A percentile compares a stretch with the other conserved stretches of the same genome.
phyloP scores from a whole-genome alignment of 2,888 invertebrate species.

The Agriopis marginaria region DNA sequence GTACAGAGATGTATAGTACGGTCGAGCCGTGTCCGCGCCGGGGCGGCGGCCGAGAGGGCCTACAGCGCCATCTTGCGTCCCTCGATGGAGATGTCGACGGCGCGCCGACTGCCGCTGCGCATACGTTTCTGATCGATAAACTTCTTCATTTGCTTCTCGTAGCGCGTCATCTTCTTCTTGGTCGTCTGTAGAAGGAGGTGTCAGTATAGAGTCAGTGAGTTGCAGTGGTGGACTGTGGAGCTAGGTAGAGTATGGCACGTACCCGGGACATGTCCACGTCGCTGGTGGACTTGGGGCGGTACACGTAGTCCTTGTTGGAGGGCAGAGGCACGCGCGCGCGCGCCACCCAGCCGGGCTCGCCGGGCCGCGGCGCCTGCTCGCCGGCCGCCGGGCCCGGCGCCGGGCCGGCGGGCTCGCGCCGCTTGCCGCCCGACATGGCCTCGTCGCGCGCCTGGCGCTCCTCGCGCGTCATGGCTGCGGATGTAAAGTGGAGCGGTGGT shows the following conservation, averaged over 20 bases:
- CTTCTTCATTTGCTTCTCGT: conserved; percentile 96
- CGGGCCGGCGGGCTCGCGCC: conserved; percentile 82
- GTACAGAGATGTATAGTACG: too few relatives aligned
- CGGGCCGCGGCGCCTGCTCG: conserved; percentile 91
- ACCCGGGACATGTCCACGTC: conserved; percentile 95
- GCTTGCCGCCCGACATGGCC: conserved; percentile 71
- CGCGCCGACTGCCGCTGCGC: conserved; percentile 92
- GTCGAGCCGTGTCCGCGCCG: neutral
- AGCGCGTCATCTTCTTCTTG: conserved; percentile 95
- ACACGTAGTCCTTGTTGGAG: conserved; percentile 98
- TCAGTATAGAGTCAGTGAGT: neutral
- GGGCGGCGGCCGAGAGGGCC: conserved; percentile 20
- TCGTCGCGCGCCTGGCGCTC: conserved; percentile 95
- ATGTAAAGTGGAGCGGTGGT: neutral
- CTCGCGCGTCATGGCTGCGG: conserved; percentile 93
- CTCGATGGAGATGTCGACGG: conserved; percentile 98
- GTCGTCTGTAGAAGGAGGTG: conserved; percentile 79
- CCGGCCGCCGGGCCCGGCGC: conserved; percentile 63
- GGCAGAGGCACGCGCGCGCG: conserved; percentile 98
- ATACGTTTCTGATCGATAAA: conserved; percentile 94
- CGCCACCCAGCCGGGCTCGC: conserved; percentile 97
- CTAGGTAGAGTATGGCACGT: conserved; percentile 55
- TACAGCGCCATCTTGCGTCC: conserved; percentile 98
- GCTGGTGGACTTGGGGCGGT: conserved; percentile 95
- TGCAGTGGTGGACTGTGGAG: neutral